Evolutionary conservation across 2,113 vertebrate species (phyloP).

Genomic region (Gopherus evgoodei): DNA sequence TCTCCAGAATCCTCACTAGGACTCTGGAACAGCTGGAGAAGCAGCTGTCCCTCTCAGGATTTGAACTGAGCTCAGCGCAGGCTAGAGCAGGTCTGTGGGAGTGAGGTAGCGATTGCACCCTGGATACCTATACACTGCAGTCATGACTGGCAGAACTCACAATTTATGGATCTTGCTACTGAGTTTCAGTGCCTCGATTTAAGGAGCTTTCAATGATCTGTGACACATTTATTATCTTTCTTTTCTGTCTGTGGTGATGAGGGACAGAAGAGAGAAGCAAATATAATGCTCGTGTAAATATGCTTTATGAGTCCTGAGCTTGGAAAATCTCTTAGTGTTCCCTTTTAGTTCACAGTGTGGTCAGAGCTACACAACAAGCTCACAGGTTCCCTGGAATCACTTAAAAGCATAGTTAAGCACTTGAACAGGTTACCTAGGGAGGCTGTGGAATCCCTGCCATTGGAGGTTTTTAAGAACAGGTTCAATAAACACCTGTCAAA

Average conservation of each 20-base stretch:
- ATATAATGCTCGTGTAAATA: neutral
- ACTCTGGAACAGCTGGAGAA: neutral
- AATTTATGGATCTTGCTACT: neutral
- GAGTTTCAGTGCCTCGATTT: neutral
- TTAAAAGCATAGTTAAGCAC: no score
- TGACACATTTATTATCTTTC: neutral
- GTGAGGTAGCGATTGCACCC: neutral
- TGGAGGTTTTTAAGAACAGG: no score
- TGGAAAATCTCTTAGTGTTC: no score
- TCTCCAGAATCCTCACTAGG: neutral
- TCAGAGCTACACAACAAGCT: no score
- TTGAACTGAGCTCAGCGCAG: neutral
- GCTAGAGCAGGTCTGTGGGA: neutral
- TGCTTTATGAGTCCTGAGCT: neutral
- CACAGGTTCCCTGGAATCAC: no score
- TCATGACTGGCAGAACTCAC: neutral
- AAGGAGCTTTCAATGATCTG: neutral
- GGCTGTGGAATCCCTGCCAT: no score
- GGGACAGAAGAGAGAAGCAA: neutral
- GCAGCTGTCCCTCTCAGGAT: neutral
- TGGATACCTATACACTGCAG: neutral
- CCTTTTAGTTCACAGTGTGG: no score
- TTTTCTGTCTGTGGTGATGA: neutral
- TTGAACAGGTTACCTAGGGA: no score
- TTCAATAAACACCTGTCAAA: no score